Base-by-base conservation (phyloP, 1,140 invertebrate genomes). In the Capitella teleta region DNA sequence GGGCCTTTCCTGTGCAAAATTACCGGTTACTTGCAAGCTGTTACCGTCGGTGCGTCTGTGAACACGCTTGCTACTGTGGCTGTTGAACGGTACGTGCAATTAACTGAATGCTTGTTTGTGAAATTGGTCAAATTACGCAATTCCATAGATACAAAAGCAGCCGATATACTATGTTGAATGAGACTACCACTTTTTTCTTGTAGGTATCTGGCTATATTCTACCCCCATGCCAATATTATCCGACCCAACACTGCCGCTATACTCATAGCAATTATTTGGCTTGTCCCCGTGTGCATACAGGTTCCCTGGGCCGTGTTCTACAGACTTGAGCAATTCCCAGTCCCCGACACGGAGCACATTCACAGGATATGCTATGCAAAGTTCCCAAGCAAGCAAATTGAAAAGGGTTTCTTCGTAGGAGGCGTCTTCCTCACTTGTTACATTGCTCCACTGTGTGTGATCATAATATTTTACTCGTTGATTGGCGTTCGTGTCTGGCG, bases 181-280 rank as follows among this genome's bases (percentile, higher is more conserved):
- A n/a, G n/a, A n/a, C n/a, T n/a, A n/a, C 2, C 10, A 5, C 21
- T 10, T 47, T 24, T 25, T 43, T 19, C 10, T 48, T 34, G 16
- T 80, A 93, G 88, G 74, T 91, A 89, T 64, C 76, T 91, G 52
- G 87, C 87, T 24, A 92, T 92, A 55, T 91, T 87, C 84, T 91
- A 85, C 81, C 87, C 87, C 1, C 68, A 91, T 54, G 86, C 86
- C 63, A 84, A 83, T 56, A 87, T 91, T 70, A 88, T 93, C 67
- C 89, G 86, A 23, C 87, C 86, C 55, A 75, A 82, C 28, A 78
- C 84, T 18, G 87, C 87, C 1, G 77, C 86, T n/a, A 73, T 85
- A 63, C 86, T 91, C 77, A 90, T 93, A 57, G 72, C 85, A 24
- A 70, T 88, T 59, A 91, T 91, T 59, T 92, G 88, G 88, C 77